Evolutionary conservation across 2,113 vertebrate genomes (phyloP).

Genomic region (Sinocyclocheilus grahami): DNA sequence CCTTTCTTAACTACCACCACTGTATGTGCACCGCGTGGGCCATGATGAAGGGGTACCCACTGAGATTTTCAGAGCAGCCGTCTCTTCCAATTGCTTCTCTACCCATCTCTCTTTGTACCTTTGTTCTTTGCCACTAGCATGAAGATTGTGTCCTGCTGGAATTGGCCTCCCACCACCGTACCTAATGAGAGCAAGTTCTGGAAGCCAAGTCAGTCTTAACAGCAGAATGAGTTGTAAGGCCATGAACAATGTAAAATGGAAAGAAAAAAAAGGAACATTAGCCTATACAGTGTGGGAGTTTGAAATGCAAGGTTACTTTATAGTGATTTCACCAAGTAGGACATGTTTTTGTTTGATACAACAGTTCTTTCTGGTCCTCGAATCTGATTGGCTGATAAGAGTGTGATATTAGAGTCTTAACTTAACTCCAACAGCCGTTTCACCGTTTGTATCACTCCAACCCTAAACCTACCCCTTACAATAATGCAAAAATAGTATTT

Average conservation of each 20-base stretch:
- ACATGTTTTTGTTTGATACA: not conserved
- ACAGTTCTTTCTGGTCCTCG: too few species aligned
- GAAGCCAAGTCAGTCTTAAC: not conserved
- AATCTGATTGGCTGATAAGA: too few species aligned
- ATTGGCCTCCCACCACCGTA: slow-evolving; percentile 8
- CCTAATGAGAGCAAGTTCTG: slow-evolving; percentile 15
- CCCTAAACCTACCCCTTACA: too few species aligned
- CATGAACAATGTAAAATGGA: not conserved
- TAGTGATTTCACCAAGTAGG: not conserved
- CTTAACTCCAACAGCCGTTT: too few species aligned
- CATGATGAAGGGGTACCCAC: not conserved
- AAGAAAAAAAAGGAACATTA: not conserved
- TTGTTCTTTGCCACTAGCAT: slow-evolving; percentile 2
- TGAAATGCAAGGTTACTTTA: not conserved
- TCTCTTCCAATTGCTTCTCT: slow-evolving; percentile 20
- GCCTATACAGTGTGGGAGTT: not conserved
- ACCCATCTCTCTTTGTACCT: not conserved
- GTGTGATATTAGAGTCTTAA: too few species aligned
- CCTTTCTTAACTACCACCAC: not conserved
- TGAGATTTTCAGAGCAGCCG: slow-evolving; percentile 21
- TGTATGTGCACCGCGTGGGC: not conserved
- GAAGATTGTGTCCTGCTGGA: slow-evolving; percentile 15
- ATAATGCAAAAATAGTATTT: too few species aligned
- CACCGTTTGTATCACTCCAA: too few species aligned
- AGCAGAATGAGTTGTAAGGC: not conserved